Evolutionary conservation across 2,113 vertebrate genomes (phyloP).

Genomic region (Mastomys natalensis): DNA sequence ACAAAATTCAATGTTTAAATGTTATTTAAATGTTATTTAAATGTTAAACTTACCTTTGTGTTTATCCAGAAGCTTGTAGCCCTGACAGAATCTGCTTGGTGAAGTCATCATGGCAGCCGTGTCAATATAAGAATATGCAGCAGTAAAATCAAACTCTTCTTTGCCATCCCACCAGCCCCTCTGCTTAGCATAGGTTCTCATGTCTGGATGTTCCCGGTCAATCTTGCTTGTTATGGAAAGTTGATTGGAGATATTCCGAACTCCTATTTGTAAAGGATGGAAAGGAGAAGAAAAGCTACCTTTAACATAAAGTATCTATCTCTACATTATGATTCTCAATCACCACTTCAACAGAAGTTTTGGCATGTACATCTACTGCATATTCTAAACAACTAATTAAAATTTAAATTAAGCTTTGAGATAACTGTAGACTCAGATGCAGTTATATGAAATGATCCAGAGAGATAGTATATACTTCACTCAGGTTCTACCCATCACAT

Average conservation of each 20-base stretch:
- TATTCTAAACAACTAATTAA: constrained; percentile 20
- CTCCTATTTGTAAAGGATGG: constrained; percentile 83
- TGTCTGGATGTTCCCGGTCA: constrained; percentile 92
- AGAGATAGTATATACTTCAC: background rate
- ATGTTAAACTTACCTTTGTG: constrained; percentile 87
- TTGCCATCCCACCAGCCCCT: constrained; percentile 96
- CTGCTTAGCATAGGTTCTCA: constrained; percentile 91
- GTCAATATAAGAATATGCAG: constrained; percentile 90
- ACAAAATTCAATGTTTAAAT: constrained; percentile 35
- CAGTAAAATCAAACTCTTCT: constrained; percentile 93
- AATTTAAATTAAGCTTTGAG: constrained; percentile 28
- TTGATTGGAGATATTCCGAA: constrained; percentile 97
- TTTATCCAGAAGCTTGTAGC: constrained; percentile 93
- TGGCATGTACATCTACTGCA: background rate
- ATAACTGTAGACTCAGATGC: background rate
- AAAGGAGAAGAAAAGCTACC: constrained; percentile 48
- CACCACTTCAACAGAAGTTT: constrained; percentile 35
- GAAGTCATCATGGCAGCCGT: constrained; percentile 92
- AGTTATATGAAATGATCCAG: constrained; percentile 27
- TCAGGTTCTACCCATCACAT: background rate
- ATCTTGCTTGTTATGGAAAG: constrained; percentile 95
- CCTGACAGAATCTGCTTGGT: constrained; percentile 92
- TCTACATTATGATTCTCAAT: constrained; percentile 21
- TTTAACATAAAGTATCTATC: constrained; percentile 43
- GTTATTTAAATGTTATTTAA: constrained; percentile 52